Base-by-base conservation (phyloP, 2,113 vertebrate species). In the Lagopus muta region DNA sequence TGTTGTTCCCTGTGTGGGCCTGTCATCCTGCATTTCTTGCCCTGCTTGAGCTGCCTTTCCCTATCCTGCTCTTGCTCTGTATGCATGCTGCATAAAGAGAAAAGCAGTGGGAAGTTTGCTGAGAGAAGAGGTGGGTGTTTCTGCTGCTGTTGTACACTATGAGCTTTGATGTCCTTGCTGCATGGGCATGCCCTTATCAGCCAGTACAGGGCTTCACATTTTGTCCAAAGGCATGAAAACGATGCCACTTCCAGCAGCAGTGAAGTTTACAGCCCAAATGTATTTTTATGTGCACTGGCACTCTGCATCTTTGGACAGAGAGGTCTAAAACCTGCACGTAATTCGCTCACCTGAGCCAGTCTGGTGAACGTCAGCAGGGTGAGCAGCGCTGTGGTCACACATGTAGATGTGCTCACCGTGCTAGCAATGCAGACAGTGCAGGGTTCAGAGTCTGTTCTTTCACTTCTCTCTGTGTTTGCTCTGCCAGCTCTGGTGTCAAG, bases 351-450 rank as follows among this genome's bases (percentile, higher is more conserved):
- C 73, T 40, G 76, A 73, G 38, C 58, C 15, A 2, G 8, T 22
- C 7, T 48, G 32, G 40, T 70, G 24, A 0, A 6, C 54, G 25
- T n/a, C 76, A 70, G 48, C 32, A 30, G n/a, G 32, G 65, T 81
- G 76, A 62, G 7, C 1, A 0, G 0, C 47, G 80, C 69, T 60
- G 64, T 0, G 0, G 66, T 57, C 1, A 0, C 25, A 27, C 48
- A 2, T 5, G 8, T 28, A 12, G 8, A 0, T 3, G 12, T 47
- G 6, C 25, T 45, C 36, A 60, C 61, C 8, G 9, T 70, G 27
- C 4, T 82, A 64, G 88, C 58, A 74, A 25, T 34, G 82, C 25
- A 9, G 20, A 62, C 57, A 43, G 57, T 10, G 2, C 34, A 45
- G 8, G 40, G 14, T 36, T 86, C 83, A 40, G 54, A 66, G 79